Evolutionary conservation across 1,140 invertebrate genomes (phyloP), one percentile per base, ranked within the genome.

Genomic region (Pygmarrhopalites habei): DNA sequence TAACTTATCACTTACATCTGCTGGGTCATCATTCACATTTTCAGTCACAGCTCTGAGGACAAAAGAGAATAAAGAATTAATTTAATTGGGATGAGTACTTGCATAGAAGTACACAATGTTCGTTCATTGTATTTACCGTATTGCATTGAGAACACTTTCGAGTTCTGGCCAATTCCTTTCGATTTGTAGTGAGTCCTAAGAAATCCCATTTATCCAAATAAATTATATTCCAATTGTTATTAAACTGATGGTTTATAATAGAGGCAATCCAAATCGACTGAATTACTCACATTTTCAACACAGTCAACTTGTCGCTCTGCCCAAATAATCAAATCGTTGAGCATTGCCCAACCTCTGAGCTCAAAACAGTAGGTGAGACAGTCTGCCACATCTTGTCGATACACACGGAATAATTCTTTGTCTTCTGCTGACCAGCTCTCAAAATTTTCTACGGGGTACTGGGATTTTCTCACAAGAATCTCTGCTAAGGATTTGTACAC

Each of bases 291-390:
- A 59, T 28, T 63, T 61, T 66, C 67, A 57, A 62, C 52, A 17
- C 30, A 39, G 26, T 53, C 21, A 19, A 66, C 41, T 30, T 64
- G 51, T 21, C 26, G 25, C 39, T 70, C 65, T n/a, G 64, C 58
- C 46, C 46, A 39, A 39, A 62, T 61, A 5, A 70, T 56, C 4
- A 70, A 35, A 43, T 70, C 68, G 60, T 70, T 67, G 25, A 70
- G 43, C 56, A 67, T 63, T 2, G 65, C 64, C 62, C 60, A 67
- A 30, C 68, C 68, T 23, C 68, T 43, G 19, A 70, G 58, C 46
- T 70, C 68, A 53, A 67, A 70, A 32, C 68, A 70, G 28, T 67
- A 67, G 0, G 68, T 67, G 17, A 70, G 26, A 32, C 68, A 70
- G 46, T 70, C 68, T 55, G 59, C 64, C 28, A 70, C 58, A 60